Base-by-base conservation (phyloP, 30 jellyfish, hydroid and myxozoan genomes). In the Haliclystus octoradiatus region DNA sequence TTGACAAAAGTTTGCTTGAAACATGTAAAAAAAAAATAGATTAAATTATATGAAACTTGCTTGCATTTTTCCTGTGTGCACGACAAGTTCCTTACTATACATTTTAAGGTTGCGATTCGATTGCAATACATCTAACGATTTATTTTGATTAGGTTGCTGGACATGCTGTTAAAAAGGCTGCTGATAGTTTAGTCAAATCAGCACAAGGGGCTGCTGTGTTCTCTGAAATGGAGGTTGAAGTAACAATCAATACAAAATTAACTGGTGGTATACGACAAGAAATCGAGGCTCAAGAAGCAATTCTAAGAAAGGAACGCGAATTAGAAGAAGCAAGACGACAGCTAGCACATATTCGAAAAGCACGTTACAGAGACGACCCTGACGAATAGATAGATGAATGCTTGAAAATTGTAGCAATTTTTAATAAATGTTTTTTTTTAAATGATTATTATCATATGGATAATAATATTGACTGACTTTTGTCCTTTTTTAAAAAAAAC, bases 171-270 rank as follows among this genome's bases (percentile, higher is more conserved):
- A 92, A 92, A 57, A 78, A 83, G 33, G 99, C 99, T 34, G 95
- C 99, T 13, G 96, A 92, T 74, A 73, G 83, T 33, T 79, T 92
- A 26, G 96, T 92, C 26, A 85, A 84, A 71, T 95, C 99, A 0
- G 96, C 96, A 15, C 96, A 84, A 52, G 96, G 96, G 14, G 88
- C 96, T 15, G 99, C 96, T 19, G 86, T 84, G 2, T 92, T 92
- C 81, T 79, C 93, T 3, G 92, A 80, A 33, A 85, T 71, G 49
- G 96, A 92, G 61, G 92, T 77, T 73, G 96, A 84, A 65, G 92
- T 92, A 12, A 80, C 85, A n/a, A 53, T 75, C 70, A 80, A 90
- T 34, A 85, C 92, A 49, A 53, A 88, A 63, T 70, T 84, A 1
- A 76, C 94, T 3, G 97, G 97, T 2, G 95, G 95, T 47, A 88